Evolutionary conservation across 2,888 invertebrate species (phyloP), one percentile per base, ranked within the genome.

Genomic region (Apodemia duryi): DNA sequence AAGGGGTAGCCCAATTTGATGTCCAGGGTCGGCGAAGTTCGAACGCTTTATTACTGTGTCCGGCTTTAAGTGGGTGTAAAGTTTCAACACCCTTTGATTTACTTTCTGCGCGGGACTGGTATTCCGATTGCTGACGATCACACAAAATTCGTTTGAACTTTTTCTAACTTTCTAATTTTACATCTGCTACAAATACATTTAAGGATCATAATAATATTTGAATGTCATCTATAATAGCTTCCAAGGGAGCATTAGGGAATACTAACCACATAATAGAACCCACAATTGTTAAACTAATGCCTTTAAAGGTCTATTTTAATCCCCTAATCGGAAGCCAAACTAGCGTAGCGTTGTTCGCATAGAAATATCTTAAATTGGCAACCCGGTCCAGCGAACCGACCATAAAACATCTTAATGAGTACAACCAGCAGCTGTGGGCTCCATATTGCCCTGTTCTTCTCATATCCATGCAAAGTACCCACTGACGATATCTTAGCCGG

Each of bases 321-420:
- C 88, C 90, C 86, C 85, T 90, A 90, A 91, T 91, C 91, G 90
- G 87, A 88, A 88, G 89, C 87, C 89, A 85, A 91, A 90, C 89
- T 90, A 89, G 83, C 89, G 91, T 85, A 81, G 85, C 79, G 86
- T 84, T 84, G 89, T 86, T 83, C 85, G 91, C 91, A 91, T 91
- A 91, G 91, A 91, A 91, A 91, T 90, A 91, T 89, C 91, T 91
- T 89, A 91, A 91, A 91, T 90, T 89, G 91, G 89, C 84, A 88
- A 87, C 88, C 85, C 85, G 88, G 90, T 91, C 91, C 91, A 86
- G 87, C 85, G 88, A 88, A 81, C 86, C 86, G 85, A 83, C 86
- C 91, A 92, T 92, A 92, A 92, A 92, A 91, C 92, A 92, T 92
- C 92, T 92, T 92, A 92, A 92, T 92, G 92, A 92, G 92, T 88